Base-by-base conservation (phyloP, 1,140 invertebrate species). In the Eriosoma lanigerum region DNA sequence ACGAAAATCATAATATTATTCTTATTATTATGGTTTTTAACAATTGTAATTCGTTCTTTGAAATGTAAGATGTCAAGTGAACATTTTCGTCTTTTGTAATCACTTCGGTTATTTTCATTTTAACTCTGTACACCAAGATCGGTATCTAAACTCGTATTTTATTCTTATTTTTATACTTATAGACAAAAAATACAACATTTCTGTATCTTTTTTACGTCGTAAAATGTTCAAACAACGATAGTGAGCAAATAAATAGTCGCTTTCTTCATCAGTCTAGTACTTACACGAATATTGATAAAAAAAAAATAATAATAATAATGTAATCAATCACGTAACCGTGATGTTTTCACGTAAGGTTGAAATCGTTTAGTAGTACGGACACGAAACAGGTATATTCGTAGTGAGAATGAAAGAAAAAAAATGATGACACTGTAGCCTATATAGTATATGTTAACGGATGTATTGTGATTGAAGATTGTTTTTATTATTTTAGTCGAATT, bases 201-300 rank as follows among this genome's bases (percentile, higher is more conserved):
- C 8, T 38, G 3, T 38, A 4, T 38, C 8, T 38, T 38, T 38
- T 38, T 48, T 4, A 68, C 44, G 26, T 44, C 13, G 6, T 26
- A 6, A 21, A 15, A 21, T 44, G 12, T 17, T 13, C 44, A 5
- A n/a, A 1, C 21, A n/a, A 24, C 21, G 44, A 2, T 3, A 38
- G 21, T 12, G 66, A 48, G 44, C 66, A 68, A 68, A 68, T 68
- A 68, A 68, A 68, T 68, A 38, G 66, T 48, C 66, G 48, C 66
- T 68, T 48, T 24, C 21, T 46, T 68, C 66, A 46, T 68, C 66
- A 68, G 12, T 68, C 64, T 46, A 68, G 64, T 24, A 44, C 66
- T 68, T 48, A 48, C 44, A 68, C 44, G 66, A 68, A 68, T 68
- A 68, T 48, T 68, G 44, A 68, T 68, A 68, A 68, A 68, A 68